Conservation (phyloP, 2,888 invertebrate genomes). For the Drosophila gaucha region DNA sequence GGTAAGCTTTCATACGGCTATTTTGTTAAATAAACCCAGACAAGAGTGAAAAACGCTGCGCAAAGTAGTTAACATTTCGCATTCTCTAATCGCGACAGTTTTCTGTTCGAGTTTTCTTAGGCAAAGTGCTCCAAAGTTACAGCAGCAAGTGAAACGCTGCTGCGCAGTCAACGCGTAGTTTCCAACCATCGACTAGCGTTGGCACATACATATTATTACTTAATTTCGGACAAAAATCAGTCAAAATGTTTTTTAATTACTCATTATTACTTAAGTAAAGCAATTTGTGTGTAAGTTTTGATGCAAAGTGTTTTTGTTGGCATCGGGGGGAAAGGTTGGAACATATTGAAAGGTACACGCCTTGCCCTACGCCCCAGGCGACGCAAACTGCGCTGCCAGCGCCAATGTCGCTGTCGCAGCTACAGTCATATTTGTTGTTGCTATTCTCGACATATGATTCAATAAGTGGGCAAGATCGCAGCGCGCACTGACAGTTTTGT, state of each 20-base stretch:
- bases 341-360: constrained; percentile 31
- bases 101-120: neutral
- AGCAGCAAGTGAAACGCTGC: constrained; percentile 37
- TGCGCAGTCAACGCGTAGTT: constrained; percentile 75
- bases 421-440: constrained; percentile 77
- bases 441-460: constrained; percentile 84
- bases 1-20: constrained; percentile 56
- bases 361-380: constrained; percentile 49
- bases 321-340: neutral
- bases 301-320: neutral
- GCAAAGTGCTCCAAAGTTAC: constrained; percentile 11
- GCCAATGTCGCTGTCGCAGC: constrained; percentile 38
- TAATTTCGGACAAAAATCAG: constrained; percentile 42
- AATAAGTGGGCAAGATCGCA: constrained; percentile 72
- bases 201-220: constrained; percentile 51
- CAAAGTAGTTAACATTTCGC: neutral
- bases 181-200: constrained; percentile 23
- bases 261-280: neutral
- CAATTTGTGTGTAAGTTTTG: constrained; percentile 10
- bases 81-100: neutral
- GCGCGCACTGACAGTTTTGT: constrained; percentile 49
- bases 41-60: constrained; percentile 1
- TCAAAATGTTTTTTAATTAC: constrained; percentile 1
- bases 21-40: constrained; percentile 23
- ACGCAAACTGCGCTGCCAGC: constrained; percentile 44